phyloP scores from a whole-genome alignment of 2,888 invertebrate species.

The Aplocera efformata region DNA sequence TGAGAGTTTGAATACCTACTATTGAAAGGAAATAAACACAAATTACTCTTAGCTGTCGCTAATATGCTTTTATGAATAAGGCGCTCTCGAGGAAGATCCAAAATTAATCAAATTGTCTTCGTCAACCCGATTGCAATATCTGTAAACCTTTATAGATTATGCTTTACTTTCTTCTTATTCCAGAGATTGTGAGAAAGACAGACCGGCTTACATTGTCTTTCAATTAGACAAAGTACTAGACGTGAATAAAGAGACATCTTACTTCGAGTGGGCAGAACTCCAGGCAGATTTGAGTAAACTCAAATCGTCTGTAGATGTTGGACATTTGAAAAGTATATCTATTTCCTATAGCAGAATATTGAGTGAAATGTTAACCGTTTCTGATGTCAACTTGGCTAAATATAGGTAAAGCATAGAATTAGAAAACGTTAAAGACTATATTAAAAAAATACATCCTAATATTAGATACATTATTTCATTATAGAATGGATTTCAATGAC shows the following conservation, averaged over 20 bases:
- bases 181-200: slow-evolving; percentile 86
- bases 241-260: slow-evolving; percentile 83
- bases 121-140: too few species aligned
- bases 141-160: too few species aligned
- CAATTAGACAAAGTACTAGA: slow-evolving; percentile 85
- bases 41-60: too few species aligned
- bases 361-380: slow-evolving; percentile 78
- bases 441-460: too few species aligned
- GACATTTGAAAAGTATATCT: slow-evolving; percentile 77
- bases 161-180: slow-evolving; percentile 30
- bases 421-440: not conserved
- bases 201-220: slow-evolving; percentile 87
- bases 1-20: too few species aligned
- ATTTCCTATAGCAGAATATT: slow-evolving; percentile 79
- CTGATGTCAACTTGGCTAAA: slow-evolving; percentile 82
- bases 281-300: slow-evolving; percentile 76
- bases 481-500: slow-evolving; percentile 80
- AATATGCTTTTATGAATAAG: too few species aligned
- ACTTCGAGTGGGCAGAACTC: slow-evolving; percentile 83
- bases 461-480: too few species aligned
- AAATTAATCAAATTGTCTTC: too few species aligned
- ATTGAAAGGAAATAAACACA: too few species aligned
- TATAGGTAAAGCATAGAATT: slow-evolving; percentile 60
- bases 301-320: slow-evolving; percentile 75
- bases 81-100: too few species aligned